Conservation (phyloP, 2,888 invertebrate genomes). For the Lomographa bimaculata region DNA sequence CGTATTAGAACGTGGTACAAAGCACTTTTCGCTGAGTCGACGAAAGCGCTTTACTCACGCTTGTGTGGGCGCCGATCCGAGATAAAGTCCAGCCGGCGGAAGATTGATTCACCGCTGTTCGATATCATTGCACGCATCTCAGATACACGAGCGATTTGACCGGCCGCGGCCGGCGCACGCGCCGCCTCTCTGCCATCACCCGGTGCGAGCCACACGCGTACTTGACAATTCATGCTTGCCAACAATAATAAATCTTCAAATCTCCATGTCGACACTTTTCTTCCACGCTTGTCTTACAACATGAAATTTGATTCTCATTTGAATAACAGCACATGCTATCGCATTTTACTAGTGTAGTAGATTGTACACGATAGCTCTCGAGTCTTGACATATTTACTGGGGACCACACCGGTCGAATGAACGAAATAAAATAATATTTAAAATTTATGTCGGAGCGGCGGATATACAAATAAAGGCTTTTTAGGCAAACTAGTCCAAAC, state of each 20-base stretch:
- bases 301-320: conserved; percentile 69
- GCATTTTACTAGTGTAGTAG: conserved; percentile 54
- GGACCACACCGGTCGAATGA: conserved; percentile 57
- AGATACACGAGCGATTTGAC: conserved; percentile 60
- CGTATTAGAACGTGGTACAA: conserved; percentile 13
- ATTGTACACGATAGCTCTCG: conserved; percentile 47
- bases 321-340: conserved; percentile 62
- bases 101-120: conserved; percentile 75
- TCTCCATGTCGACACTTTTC: conserved; percentile 59
- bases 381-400: conserved; percentile 46
- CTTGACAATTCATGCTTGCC: conserved; percentile 58
- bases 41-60: conserved; percentile 51
- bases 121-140: conserved; percentile 67
- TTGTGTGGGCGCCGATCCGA: conserved; percentile 61
- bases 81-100: conserved; percentile 64
- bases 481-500: conserved; percentile 10
- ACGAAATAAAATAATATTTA: conserved; percentile 33
- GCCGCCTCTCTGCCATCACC: conserved; percentile 45
- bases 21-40: conserved; percentile 48
- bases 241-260: conserved; percentile 68
- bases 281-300: conserved; percentile 49
- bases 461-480: conserved; percentile 22
- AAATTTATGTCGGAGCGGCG: conserved; percentile 23
- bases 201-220: conserved; percentile 47
- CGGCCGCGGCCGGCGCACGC: conserved; percentile 52